Evolutionary conservation across 2,888 invertebrate genomes (phyloP), one percentile per base, ranked within the genome.

Genomic region (Tipula lateralis): DNA sequence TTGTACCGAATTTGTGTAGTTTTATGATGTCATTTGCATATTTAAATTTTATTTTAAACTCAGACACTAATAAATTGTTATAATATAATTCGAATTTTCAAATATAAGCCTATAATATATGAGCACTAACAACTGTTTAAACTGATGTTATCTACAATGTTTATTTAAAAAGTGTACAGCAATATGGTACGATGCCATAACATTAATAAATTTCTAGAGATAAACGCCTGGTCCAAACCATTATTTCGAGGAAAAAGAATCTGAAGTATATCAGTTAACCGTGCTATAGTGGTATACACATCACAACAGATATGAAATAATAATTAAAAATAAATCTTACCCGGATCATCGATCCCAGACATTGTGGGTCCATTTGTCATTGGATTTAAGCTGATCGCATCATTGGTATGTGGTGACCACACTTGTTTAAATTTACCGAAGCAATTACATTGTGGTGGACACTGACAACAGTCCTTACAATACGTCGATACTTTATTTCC

Each of bases 401-500:
- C 36, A 24, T 44, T 34, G 29, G 13, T 44, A 29, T 84, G 44
- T 50, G 84, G 84, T 84, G 50, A 44, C 84, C 84, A 84, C 29
- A 84, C 84, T 50, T 84, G 44, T 19, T 84, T 84, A 84, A 84
- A 84, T 84, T 29, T 44, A 29, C 84, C 84, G 24, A 34, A 83
- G 19, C 83, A 83, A 39, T 34, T 83, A 29, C 84, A 84, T 83
- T 19, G 16, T 36, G 83, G 32, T 19, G 84, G 84, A 24, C 84
- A 84, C 50, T 84, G 16, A 30, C 84, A 84, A 16, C 34, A 34
- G 13, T 30, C 29, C 16, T 84, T 30, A 84, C 84, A 84, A n/a
- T 83, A 19, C 1, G 29, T 24, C 7, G 84, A 84, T 29, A 44
- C 29, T 44, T 30, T 50, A 84, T 84, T 84, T 7, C 84, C 84